These are phyloP conservation scores for Andrena minutula DNA, from an alignment of 2,888 invertebrate species.

Conservation along the genomic window DNA sequence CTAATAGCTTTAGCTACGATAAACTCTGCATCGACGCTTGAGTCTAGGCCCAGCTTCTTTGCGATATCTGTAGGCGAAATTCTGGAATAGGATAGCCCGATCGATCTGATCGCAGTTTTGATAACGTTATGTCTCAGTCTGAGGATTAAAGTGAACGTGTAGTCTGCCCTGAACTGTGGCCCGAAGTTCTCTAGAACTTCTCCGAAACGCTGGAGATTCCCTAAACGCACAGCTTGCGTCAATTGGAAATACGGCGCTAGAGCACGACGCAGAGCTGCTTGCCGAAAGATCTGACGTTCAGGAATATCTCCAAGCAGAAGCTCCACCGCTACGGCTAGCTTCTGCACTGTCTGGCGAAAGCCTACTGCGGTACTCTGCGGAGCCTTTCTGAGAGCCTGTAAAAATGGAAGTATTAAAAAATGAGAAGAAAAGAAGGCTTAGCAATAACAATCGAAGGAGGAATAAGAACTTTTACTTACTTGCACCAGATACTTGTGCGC, in stretches of 20 bases:
- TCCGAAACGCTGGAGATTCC: slow-evolving; percentile 97
- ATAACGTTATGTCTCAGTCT: slow-evolving; percentile 99
- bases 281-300: slow-evolving; percentile 97
- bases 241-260: slow-evolving; percentile 98
- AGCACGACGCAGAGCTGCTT: slow-evolving; percentile 94
- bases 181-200: slow-evolving; percentile 96
- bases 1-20: slow-evolving; percentile 99
- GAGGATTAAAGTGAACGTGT: slow-evolving; percentile 97
- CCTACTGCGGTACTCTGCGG: slow-evolving; percentile 99
- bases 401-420: neutral
- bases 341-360: slow-evolving; percentile 98
- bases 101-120: slow-evolving; percentile 98
- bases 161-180: slow-evolving; percentile 96
- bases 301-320: slow-evolving; percentile 98
- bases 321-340: slow-evolving; percentile 97
- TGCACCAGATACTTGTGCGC: slow-evolving; percentile 98
- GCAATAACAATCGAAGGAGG: neutral
- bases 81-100: slow-evolving; percentile 97
- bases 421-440: neutral
- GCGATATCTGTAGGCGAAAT: slow-evolving; percentile 98
- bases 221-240: slow-evolving; percentile 98
- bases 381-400: slow-evolving; percentile 95
- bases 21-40: slow-evolving; percentile 99
- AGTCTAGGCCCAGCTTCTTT: slow-evolving; percentile 96
- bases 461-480: slow-evolving; percentile 17